These are phyloP conservation scores for Calliphora vicina DNA, from an alignment of 1,140 invertebrate species.

Conservation along the genomic window DNA sequence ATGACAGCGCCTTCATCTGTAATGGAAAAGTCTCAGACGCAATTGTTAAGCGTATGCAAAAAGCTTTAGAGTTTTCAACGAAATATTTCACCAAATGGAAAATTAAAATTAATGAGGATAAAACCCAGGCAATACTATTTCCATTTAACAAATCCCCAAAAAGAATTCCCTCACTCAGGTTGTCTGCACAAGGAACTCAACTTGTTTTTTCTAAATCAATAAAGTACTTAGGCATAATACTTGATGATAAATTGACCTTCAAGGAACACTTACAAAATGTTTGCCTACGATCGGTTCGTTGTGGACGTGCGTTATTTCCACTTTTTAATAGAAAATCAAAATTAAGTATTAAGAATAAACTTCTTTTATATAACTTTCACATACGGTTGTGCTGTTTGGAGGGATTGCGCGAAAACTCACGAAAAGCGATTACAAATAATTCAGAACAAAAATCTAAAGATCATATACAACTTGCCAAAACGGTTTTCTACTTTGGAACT, in stretches of 20 bases:
- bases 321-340: too few relatives aligned
- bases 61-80: not conserved
- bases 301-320: too few relatives aligned
- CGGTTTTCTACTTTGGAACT: not conserved
- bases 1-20: constrained; percentile 17
- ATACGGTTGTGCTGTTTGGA: not conserved
- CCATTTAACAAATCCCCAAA: too few relatives aligned
- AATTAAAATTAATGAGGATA: constrained; percentile 5
- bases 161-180: too few relatives aligned
- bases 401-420: not conserved
- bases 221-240: too few relatives aligned
- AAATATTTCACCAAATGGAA: not conserved
- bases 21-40: not conserved
- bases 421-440: not conserved
- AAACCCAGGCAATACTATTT: not conserved
- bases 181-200: too few relatives aligned
- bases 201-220: too few relatives aligned
- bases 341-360: too few relatives aligned
- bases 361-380: too few relatives aligned
- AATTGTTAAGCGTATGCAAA: not conserved
- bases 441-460: not conserved
- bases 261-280: too few relatives aligned
- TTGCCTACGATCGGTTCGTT: too few relatives aligned
- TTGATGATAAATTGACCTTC: too few relatives aligned
- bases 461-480: not conserved